Conservation (phyloP, 1,140 invertebrate species). For the Drosophila athabasca region DNA sequence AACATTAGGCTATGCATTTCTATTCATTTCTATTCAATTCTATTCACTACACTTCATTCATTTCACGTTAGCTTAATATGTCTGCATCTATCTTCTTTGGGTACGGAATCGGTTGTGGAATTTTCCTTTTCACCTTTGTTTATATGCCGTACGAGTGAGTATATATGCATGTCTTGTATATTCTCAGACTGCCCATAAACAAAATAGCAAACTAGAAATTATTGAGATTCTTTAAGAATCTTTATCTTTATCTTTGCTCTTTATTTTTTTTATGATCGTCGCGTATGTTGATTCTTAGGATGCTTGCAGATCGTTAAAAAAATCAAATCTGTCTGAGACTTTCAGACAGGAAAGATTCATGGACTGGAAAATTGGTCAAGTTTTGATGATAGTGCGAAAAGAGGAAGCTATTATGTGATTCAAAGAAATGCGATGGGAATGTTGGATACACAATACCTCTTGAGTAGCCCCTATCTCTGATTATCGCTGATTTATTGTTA, state of each 20-base stretch:
- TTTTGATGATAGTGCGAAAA: slow-evolving; percentile 1
- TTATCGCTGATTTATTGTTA: too few relatives aligned
- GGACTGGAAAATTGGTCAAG: slow-evolving; percentile 4
- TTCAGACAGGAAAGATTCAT: slow-evolving; percentile 7
- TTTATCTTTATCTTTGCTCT: slow-evolving; percentile 2
- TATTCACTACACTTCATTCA: slow-evolving; percentile 1
- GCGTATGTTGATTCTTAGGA: slow-evolving; percentile 13
- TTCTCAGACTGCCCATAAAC: slow-evolving; percentile 56
- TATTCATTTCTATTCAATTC: neutral
- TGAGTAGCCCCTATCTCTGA: too few relatives aligned
- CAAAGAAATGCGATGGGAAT: neutral
- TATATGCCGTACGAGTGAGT: slow-evolving; percentile 19
- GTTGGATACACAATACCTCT: neutral
- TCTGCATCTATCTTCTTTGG: neutral
- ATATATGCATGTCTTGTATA: slow-evolving; percentile 24
- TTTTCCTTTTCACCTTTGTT: slow-evolving; percentile 54
- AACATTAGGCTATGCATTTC: slow-evolving; percentile 49
- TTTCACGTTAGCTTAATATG: neutral
- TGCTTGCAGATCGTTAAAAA: slow-evolving; percentile 35
- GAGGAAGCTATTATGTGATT: too few relatives aligned
- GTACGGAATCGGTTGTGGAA: slow-evolving; percentile 30
- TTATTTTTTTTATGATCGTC: slow-evolving; percentile 28
- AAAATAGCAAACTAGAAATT: slow-evolving; percentile 63
- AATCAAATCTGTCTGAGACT: slow-evolving; percentile 14
- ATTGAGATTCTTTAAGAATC: slow-evolving; percentile 47